These are phyloP conservation scores for Drosophila recens DNA, from an alignment of 2,888 invertebrate genomes.

Conservation along the genomic window DNA sequence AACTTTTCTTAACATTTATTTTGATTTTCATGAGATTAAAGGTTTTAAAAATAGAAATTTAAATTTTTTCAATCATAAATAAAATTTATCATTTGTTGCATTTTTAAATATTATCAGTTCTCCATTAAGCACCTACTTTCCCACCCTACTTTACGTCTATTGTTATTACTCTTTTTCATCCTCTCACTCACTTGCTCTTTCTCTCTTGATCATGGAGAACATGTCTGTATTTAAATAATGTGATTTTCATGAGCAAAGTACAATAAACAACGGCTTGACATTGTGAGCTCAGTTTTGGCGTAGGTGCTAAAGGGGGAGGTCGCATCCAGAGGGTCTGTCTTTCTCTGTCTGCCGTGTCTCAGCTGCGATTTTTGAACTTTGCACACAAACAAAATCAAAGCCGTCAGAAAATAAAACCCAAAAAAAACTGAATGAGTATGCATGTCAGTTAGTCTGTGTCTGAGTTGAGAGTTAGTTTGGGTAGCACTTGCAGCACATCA, in stretches of 20 bases:
- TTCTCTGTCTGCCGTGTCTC: slow-evolving; percentile 12
- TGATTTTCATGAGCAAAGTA: slow-evolving; percentile 34
- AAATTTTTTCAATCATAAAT: too few relatives aligned
- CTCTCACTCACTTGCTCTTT: neutral
- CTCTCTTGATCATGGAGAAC: slow-evolving; percentile 4
- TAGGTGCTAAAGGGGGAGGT: slow-evolving; percentile 12
- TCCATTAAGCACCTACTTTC: neutral
- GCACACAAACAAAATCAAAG: slow-evolving; percentile 21
- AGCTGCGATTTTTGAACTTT: slow-evolving; percentile 34
- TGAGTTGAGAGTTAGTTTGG: slow-evolving; percentile 40
- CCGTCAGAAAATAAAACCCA: slow-evolving; percentile 13
- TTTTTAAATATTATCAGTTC: too few relatives aligned
- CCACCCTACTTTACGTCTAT: neutral
- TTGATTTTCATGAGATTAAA: too few relatives aligned
- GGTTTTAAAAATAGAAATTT: too few relatives aligned
- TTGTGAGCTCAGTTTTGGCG: slow-evolving; percentile 5
- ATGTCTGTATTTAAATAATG: slow-evolving; percentile 20
- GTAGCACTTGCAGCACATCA: slow-evolving; percentile 30
- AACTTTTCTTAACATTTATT: too few relatives aligned
- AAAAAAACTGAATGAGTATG: slow-evolving; percentile 9
- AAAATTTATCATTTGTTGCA: too few relatives aligned
- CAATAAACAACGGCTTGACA: slow-evolving; percentile 11
- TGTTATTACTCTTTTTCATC: slow-evolving; percentile 6
- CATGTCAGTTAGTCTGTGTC: slow-evolving; percentile 19
- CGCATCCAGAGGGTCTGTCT: neutral